Conservation (phyloP, 2,113 vertebrate genomes). For the Climacteris rufus region DNA sequence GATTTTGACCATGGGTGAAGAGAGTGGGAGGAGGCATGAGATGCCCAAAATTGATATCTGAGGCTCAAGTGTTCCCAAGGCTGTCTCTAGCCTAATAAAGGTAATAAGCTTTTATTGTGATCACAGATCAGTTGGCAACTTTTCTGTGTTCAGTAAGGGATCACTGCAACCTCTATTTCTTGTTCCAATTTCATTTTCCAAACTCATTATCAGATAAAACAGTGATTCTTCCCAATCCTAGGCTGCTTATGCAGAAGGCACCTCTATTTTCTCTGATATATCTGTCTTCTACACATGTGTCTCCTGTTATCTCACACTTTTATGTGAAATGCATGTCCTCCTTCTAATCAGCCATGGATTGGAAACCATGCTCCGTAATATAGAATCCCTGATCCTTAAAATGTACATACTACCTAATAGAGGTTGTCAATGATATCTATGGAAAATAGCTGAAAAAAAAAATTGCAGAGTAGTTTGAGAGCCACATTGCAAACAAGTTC, state of each 20-base stretch:
- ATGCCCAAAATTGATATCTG: not conserved
- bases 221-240: not conserved
- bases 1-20: not conserved
- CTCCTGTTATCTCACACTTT: not conserved
- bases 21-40: not conserved
- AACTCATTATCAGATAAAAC: not conserved
- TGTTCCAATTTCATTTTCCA: not conserved
- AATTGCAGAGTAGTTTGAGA: not conserved
- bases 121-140: not conserved
- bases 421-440: not conserved
- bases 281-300: rapidly evolving
- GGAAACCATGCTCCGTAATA: not conserved
- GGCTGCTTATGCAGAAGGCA: not conserved
- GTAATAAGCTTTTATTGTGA: not conserved
- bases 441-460: not conserved
- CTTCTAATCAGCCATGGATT: not conserved
- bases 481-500: not conserved
- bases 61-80: not conserved
- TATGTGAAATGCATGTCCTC: not conserved
- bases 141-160: not conserved
- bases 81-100: not conserved
- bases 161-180: not conserved
- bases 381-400: not conserved
- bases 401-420: not conserved
- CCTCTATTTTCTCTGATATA: not conserved